phyloP scores from a whole-genome alignment of 1,140 invertebrate genomes.

The Gryllus bimaculatus region DNA sequence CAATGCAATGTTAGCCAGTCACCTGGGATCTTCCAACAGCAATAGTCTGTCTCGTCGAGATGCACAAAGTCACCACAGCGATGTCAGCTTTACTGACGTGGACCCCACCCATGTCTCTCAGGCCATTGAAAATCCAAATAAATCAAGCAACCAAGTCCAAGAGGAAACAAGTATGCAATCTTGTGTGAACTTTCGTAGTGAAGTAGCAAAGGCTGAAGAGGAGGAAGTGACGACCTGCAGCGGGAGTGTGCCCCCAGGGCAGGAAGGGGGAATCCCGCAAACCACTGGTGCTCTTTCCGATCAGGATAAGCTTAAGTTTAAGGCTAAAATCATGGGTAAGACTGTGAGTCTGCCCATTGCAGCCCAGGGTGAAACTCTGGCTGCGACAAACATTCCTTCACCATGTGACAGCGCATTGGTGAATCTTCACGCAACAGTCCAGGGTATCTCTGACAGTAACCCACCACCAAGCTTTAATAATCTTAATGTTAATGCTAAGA shows the following conservation, averaged over 20 bases:
- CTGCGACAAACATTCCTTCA: slow-evolving; percentile 15
- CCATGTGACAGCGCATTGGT: slow-evolving; percentile 10
- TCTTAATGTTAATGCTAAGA: slow-evolving; percentile 24
- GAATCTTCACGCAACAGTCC: slow-evolving; percentile 39
- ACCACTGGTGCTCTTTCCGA: slow-evolving; percentile 22
- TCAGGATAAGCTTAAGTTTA: slow-evolving; percentile 17
- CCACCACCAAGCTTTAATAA: slow-evolving; percentile 48
- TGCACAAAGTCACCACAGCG: slow-evolving; percentile 23
- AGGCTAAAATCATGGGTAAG: background rate
- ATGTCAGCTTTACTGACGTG: slow-evolving; percentile 19
- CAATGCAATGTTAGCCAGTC: slow-evolving; percentile 24
- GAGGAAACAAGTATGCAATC: slow-evolving; percentile 8
- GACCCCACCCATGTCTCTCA: slow-evolving; percentile 21
- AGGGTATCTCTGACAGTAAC: slow-evolving; percentile 49
- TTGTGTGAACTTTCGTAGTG: slow-evolving; percentile 9
- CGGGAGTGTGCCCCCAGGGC: background rate
- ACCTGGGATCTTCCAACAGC: slow-evolving; percentile 28
- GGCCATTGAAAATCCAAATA: slow-evolving; percentile 23
- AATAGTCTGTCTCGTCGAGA: slow-evolving; percentile 26
- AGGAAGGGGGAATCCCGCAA: background rate
- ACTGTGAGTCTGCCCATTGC: slow-evolving; percentile 13
- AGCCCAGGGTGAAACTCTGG: slow-evolving; percentile 13
- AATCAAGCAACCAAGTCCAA: slow-evolving; percentile 9
- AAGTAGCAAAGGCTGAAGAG: background rate
- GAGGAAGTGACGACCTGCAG: slow-evolving; percentile 9